Evolutionary conservation across 1,140 invertebrate genomes (phyloP).

Genomic region (Papilio aristodemus): DNA sequence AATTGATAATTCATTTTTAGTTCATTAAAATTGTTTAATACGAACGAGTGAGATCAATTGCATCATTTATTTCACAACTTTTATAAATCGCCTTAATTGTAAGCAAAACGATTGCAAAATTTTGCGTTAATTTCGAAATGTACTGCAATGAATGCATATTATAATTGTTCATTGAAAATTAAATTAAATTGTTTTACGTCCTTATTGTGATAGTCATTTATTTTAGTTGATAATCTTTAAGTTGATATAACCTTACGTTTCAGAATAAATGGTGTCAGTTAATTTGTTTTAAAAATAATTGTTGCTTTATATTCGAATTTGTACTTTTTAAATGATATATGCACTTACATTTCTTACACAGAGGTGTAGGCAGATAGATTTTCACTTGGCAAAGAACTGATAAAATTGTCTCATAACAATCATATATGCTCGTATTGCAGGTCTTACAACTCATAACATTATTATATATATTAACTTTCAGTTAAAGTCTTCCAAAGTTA

Average conservation of each 20-base stretch:
- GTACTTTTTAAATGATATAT: too few relatives aligned
- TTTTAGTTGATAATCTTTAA: neutral
- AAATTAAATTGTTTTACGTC: neutral
- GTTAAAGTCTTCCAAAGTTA: too few relatives aligned
- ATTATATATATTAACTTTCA: too few relatives aligned
- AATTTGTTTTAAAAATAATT: too few relatives aligned
- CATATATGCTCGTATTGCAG: too few relatives aligned
- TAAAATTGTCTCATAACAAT: too few relatives aligned
- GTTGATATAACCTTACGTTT: neutral
- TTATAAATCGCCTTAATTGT: conserved; percentile 2
- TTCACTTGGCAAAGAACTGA: too few relatives aligned
- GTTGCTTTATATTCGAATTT: too few relatives aligned
- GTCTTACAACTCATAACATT: too few relatives aligned
- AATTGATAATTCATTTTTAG: conserved; percentile 16
- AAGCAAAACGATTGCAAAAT: conserved; percentile 11
- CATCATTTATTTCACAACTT: conserved; percentile 19
- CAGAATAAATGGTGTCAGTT: neutral
- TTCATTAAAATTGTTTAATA: conserved; percentile 3
- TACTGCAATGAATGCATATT: neutral
- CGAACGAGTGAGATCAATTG: conserved; percentile 15
- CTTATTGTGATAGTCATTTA: neutral
- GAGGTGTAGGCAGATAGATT: too few relatives aligned
- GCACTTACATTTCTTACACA: too few relatives aligned
- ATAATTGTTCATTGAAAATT: conserved; percentile 2
- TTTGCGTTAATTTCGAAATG: neutral